These are phyloP conservation scores for Ctenopoma multispine DNA, from an alignment of 2,797 vertebrate species.

Conservation along the genomic window DNA sequence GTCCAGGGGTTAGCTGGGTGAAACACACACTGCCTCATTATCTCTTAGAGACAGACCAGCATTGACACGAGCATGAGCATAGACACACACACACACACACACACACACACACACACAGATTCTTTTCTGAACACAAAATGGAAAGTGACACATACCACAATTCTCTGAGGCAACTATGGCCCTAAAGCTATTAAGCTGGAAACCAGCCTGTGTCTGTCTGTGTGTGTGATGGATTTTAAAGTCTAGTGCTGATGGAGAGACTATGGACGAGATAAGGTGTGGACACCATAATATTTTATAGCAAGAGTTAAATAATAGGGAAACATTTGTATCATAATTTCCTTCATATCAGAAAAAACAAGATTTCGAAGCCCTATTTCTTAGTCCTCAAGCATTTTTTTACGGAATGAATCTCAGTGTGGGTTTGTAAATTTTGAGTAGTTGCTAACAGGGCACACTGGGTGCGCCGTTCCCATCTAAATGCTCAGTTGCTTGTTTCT, in stretches of 20 bases:
- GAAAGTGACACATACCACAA: conserved; percentile 47
- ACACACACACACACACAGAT: conserved; percentile 22
- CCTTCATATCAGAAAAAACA: too few relatives aligned
- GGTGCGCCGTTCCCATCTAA: too few relatives aligned
- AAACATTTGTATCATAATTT: too few relatives aligned
- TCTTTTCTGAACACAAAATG: conserved; percentile 36
- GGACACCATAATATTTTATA: conserved; percentile 1
- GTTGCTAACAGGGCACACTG: too few relatives aligned
- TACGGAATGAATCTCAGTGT: too few relatives aligned
- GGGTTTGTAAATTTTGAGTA: too few relatives aligned
- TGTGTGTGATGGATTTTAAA: conserved; percentile 13
- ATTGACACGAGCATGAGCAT: conserved; percentile 25
- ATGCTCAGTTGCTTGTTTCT: too few relatives aligned
- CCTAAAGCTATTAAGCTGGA: conserved; percentile 43
- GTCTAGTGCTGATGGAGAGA: conserved; percentile 6
- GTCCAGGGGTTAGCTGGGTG: conserved; percentile 50
- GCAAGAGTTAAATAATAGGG: neutral
- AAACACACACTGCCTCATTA: conserved; percentile 62
- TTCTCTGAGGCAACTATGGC: conserved; percentile 25
- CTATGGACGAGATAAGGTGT: neutral
- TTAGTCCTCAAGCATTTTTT: too few relatives aligned
- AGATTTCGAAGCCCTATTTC: too few relatives aligned
- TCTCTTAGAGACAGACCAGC: conserved; percentile 46
- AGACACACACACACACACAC: too few relatives aligned
- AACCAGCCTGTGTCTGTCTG: conserved; percentile 8